Evolutionary conservation across 2,113 vertebrate genomes (phyloP).

Genomic region (Pollimyrus isidori): DNA sequence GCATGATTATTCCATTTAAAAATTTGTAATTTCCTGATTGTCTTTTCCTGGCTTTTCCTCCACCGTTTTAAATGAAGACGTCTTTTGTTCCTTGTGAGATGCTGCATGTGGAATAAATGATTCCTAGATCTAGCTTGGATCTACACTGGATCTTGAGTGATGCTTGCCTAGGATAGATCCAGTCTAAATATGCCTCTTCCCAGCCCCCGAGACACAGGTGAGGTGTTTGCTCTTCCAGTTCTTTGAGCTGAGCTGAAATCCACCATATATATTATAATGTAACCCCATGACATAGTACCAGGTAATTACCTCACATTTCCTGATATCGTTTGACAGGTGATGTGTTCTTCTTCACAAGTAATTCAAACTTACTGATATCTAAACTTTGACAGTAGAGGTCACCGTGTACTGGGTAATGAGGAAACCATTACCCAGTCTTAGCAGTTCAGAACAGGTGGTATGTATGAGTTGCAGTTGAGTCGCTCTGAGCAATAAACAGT

Average conservation of each 20-base stretch:
- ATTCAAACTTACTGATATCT: background rate
- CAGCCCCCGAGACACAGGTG: background rate
- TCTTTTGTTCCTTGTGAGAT: background rate
- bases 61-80: background rate
- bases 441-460: background rate
- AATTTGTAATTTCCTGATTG: background rate
- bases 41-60: background rate
- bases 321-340: background rate
- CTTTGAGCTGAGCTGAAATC: background rate
- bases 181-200: background rate
- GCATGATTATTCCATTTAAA: background rate
- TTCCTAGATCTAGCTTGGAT: background rate
- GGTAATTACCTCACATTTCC: background rate
- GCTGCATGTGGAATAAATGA: background rate
- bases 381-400: background rate
- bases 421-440: background rate
- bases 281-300: background rate
- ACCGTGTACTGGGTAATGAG: background rate
- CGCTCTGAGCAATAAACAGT: background rate
- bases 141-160: background rate
- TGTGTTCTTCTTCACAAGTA: background rate
- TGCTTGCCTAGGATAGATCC: background rate
- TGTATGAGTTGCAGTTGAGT: background rate
- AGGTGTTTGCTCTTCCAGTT: background rate
- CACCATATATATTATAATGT: background rate